A percentile compares a stretch with the other conserved stretches of the same genome.
Conservation (phyloP, 2,888 invertebrate genomes). For the Caenorhabditis angaria region DNA sequence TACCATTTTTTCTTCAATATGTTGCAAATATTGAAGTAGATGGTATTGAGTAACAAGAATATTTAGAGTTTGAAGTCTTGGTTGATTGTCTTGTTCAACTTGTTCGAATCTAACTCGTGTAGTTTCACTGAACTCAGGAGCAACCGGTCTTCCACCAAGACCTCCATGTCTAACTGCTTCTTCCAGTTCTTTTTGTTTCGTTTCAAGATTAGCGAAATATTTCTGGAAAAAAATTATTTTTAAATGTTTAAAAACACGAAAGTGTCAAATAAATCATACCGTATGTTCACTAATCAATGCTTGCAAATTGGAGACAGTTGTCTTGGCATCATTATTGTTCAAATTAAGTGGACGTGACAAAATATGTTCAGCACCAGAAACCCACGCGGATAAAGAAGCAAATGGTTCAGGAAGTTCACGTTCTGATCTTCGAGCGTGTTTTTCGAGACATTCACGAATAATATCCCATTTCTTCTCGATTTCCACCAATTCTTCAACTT, state of each 20-base stretch:
- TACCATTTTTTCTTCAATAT: conserved; percentile 63
- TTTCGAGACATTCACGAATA: conserved; percentile 54
- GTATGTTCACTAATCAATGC: conserved; percentile 45
- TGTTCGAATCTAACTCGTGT: conserved; percentile 55
- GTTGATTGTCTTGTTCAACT: conserved; percentile 60
- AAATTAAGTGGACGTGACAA: conserved; percentile 47
- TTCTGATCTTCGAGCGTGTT: conserved; percentile 49
- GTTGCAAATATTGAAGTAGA: conserved; percentile 60
- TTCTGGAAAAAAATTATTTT: conserved; percentile 45
- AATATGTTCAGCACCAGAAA: conserved; percentile 50
- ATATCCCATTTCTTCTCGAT: conserved; percentile 61
- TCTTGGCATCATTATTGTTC: conserved; percentile 42
- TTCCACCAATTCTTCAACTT: conserved; percentile 55
- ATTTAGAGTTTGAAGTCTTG: conserved; percentile 54
- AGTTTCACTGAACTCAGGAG: conserved; percentile 61
- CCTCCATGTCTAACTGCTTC: conserved; percentile 46
- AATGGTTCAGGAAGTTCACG: conserved; percentile 54
- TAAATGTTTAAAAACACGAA: no score
- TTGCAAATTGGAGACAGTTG: conserved; percentile 40
- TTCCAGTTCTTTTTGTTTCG: conserved; percentile 43
- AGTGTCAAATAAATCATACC: conserved; percentile 12
- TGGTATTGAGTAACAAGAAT: conserved; percentile 63
- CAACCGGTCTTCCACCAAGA: conserved; percentile 54
- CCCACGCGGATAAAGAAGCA: conserved; percentile 54
- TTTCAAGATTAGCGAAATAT: conserved; percentile 49